Conservation (phyloP, 2,113 vertebrate species). For the Pterocles gutturalis region DNA sequence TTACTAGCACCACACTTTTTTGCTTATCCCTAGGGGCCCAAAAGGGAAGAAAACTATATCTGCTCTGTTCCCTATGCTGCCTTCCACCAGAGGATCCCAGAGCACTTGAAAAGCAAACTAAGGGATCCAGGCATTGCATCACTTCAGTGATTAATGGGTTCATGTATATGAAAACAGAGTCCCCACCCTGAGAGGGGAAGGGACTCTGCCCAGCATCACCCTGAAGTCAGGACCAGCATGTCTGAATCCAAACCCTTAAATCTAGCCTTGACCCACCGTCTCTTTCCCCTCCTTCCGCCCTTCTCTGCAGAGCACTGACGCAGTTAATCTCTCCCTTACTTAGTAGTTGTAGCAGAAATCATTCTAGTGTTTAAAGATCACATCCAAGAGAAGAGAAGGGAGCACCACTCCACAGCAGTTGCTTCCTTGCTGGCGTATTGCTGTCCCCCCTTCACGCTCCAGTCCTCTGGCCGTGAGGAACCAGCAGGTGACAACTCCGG, state of each 20-base stretch:
- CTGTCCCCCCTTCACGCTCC: neutral
- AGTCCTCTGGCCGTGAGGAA: neutral
- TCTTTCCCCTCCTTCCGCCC: neutral
- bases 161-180: neutral
- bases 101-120: neutral
- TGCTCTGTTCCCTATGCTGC: neutral
- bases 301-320: neutral
- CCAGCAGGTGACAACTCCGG: neutral
- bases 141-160: neutral
- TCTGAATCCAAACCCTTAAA: neutral
- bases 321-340: neutral
- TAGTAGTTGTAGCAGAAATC: neutral
- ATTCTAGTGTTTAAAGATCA: neutral
- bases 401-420: neutral
- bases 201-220: neutral
- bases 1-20: neutral
- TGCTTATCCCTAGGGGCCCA: neutral
- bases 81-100: neutral
- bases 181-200: neutral
- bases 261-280: neutral
- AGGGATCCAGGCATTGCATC: neutral
- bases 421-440: neutral
- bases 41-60: neutral
- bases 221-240: neutral
- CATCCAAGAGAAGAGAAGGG: neutral